A percentile compares a stretch with the other conserved stretches of the same genome.
phyloP scores from a whole-genome alignment of 2,113 vertebrate species.

The Clinocottus analis region DNA sequence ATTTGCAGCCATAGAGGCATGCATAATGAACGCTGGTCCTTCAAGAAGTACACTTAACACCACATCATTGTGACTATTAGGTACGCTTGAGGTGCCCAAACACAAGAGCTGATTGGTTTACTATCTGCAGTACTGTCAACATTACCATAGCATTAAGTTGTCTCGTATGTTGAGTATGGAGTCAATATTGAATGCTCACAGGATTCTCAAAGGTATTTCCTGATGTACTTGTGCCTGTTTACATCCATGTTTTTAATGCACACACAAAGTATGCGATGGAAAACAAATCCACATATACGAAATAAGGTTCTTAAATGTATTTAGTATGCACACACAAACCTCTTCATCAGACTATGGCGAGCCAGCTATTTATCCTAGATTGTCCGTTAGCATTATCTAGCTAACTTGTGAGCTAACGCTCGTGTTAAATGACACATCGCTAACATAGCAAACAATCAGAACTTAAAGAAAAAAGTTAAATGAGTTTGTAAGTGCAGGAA shows the following conservation, averaged over 20 bases:
- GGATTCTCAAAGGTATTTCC: not conserved
- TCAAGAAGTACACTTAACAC: slow-evolving; percentile 25
- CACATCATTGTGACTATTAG: slow-evolving; percentile 36
- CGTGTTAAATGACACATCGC: too few relatives aligned
- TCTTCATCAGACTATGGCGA: too few relatives aligned
- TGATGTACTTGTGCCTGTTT: not conserved
- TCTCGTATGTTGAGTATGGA: slow-evolving; percentile 3
- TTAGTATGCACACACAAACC: not conserved
- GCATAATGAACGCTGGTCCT: slow-evolving; percentile 28
- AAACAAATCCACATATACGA: not conserved
- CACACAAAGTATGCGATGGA: not conserved
- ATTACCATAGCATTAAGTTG: not conserved
- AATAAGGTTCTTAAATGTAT: not conserved
- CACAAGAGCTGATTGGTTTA: slow-evolving; percentile 28
- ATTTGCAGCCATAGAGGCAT: slow-evolving; percentile 28
- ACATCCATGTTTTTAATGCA: not conserved
- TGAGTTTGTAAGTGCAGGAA: too few relatives aligned
- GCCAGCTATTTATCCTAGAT: too few relatives aligned
- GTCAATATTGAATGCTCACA: not conserved
- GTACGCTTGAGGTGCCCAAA: not conserved
- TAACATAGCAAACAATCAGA: too few relatives aligned
- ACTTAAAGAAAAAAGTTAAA: too few relatives aligned
- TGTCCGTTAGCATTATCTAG: too few relatives aligned
- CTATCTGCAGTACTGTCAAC: not conserved
- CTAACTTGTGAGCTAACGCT: too few relatives aligned